Base-by-base conservation (phyloP, 2,113 vertebrate genomes). In the Serinus canaria region DNA sequence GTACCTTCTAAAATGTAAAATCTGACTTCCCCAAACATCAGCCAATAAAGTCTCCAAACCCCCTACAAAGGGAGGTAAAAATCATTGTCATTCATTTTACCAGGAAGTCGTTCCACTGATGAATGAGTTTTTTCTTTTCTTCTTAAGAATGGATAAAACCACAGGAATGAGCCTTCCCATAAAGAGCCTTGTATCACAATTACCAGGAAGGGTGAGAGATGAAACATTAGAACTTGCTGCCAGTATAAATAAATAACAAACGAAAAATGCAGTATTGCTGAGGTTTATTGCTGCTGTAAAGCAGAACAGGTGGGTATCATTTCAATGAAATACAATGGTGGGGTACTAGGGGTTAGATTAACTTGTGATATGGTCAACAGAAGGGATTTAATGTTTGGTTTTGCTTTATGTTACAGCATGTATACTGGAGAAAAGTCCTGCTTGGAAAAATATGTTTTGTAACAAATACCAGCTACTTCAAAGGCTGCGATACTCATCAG, bases 81-180 rank as follows among this genome's bases (percentile, higher is more conserved):
- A 77, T 74, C 55, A 41, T 41, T 63, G 76, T 24, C 68, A 53
- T 58, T 86, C 63, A 69, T 69, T 39, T 87, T 80, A 88, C 90
- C 94, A 96, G 94, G 87, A 95, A 97, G 76, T 67, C 44, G 75
- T 90, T 91, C 58, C 90, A 83, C 58, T 85, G 63, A 90, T 87
- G 70, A 92, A 95, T 87, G 84, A 67, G 35, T 39, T 87, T 84
- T 86, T 90, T 91, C 74, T 94, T 94, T 94, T 94, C 75, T 85
- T 77, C 75, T 77, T 20, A 80, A 95, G 93, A 95, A 94, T 80
- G 87, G 69, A 80, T 83, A 80, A 95, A 95, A 94, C 96, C 95
- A 92, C 92, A 97, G 93, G 90, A 95, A 97, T 93, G 94, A 95
- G 70, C 59, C 39, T 91, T 80, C 59, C 47, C 52, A 76, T 70